phyloP scores from a whole-genome alignment of 2,888 invertebrate species.

The Caenorhabditis becei region DNA sequence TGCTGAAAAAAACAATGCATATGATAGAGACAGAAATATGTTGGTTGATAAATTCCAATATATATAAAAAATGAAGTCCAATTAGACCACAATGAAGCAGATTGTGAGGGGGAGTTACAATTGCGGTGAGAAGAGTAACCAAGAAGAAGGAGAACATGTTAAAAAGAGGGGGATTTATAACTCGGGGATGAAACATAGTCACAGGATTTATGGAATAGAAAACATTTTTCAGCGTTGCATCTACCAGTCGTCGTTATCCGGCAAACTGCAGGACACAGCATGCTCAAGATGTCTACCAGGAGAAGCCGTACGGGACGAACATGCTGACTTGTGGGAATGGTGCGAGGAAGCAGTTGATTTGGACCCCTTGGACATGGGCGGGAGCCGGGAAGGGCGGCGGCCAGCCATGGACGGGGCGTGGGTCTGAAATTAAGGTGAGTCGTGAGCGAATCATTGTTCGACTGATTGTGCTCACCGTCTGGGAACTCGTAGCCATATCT shows the following conservation, averaged over 20 bases:
- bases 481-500: not conserved
- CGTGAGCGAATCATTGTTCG: not conserved
- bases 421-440: not conserved
- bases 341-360: too few relatives aligned
- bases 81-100: too few relatives aligned
- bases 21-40: not conserved
- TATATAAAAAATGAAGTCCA: not conserved
- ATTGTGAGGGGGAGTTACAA: too few relatives aligned
- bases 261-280: not conserved
- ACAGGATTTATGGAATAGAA: not conserved
- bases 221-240: not conserved
- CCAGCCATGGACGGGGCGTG: not conserved
- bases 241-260: not conserved
- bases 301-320: not conserved
- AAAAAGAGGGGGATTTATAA: not conserved
- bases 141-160: not conserved
- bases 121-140: not conserved
- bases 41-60: not conserved
- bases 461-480: not conserved
- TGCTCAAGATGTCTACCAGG: not conserved
- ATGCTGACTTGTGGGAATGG: not conserved
- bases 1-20: not conserved
- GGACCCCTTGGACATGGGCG: slow-evolving; percentile 14
- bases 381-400: not conserved
- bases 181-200: not conserved